Percentiles rank a stretch among this genome's conserved stretches.
Conservation (phyloP, 2,888 invertebrate genomes). For the Synergus gifuensis region DNA sequence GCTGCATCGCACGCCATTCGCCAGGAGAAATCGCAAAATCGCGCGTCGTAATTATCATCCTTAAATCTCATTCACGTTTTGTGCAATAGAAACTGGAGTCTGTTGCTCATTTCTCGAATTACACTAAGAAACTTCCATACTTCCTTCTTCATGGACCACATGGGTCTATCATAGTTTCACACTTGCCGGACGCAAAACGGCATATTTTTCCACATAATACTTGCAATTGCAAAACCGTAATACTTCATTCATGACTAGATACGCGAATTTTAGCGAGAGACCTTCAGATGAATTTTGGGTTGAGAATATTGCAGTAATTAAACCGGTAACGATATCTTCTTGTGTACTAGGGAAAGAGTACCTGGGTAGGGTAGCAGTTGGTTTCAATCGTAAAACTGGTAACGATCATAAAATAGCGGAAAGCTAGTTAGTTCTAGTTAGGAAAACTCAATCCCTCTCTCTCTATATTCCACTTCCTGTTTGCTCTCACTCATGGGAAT, state of each 20-base stretch:
- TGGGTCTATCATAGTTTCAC: not conserved
- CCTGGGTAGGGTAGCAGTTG: slow-evolving; percentile 1
- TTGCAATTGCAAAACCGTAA: not conserved
- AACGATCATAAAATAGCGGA: not conserved
- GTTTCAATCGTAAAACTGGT: slow-evolving; percentile 17
- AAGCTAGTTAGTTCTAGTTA: not conserved
- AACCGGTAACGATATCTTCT: not conserved
- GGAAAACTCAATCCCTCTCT: not conserved
- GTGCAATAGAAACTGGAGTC: not conserved
- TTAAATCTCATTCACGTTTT: slow-evolving; percentile 18
- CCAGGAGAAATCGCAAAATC: slow-evolving; percentile 52
- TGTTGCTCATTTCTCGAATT: slow-evolving; percentile 12
- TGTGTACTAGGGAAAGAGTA: not conserved
- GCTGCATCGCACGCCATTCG: slow-evolving; percentile 55
- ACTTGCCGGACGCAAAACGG: too few relatives aligned
- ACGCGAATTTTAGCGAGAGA: not conserved
- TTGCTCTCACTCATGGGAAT: not conserved
- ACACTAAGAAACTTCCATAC: slow-evolving; percentile 28
- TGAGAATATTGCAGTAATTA: slow-evolving; percentile 4
- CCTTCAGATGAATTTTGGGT: not conserved
- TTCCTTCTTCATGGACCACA: slow-evolving; percentile 30
- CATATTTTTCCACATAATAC: not conserved
- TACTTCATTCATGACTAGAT: slow-evolving; percentile 3
- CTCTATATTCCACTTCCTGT: not conserved
- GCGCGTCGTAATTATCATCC: slow-evolving; percentile 39